A percentile compares a stretch with the other conserved stretches of the same genome.
These are phyloP conservation scores for Calypte anna DNA, from an alignment of 2,113 vertebrate species.

Conservation along the genomic window DNA sequence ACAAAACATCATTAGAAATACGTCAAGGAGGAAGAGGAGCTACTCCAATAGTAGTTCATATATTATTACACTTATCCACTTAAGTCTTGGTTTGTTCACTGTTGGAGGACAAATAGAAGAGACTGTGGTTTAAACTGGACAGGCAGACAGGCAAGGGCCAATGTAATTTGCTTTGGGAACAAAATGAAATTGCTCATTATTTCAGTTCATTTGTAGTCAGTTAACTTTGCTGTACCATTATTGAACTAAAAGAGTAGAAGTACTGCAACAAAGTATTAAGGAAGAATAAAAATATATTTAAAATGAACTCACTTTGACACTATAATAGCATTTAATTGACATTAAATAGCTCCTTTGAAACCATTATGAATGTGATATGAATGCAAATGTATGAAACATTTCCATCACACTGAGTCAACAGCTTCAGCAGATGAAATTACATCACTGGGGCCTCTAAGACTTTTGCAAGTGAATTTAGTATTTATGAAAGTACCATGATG, in stretches of 20 bases:
- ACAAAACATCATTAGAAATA: neutral
- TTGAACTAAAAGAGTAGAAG: neutral
- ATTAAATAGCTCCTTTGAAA: conserved; percentile 42
- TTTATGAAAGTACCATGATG: neutral
- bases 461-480: neutral
- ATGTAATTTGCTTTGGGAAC: neutral
- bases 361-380: conserved; percentile 16
- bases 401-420: conserved; percentile 66
- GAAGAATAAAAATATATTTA: conserved; percentile 34
- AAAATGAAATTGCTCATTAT: conserved; percentile 23
- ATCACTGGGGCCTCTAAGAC: neutral
- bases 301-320: conserved; percentile 57
- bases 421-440: neutral
- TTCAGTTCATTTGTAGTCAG: conserved; percentile 32
- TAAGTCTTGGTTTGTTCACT: neutral
- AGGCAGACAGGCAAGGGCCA: neutral
- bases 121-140: neutral
- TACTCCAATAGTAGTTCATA: neutral
- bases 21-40: neutral
- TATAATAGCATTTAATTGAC: conserved; percentile 66
- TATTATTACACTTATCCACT: neutral
- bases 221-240: neutral
- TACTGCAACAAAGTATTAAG: conserved; percentile 46
- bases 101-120: neutral
- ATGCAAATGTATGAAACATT: conserved; percentile 55